Base-by-base conservation (phyloP, 2,797 vertebrate species). In the Sebastiscus albofasciatus region DNA sequence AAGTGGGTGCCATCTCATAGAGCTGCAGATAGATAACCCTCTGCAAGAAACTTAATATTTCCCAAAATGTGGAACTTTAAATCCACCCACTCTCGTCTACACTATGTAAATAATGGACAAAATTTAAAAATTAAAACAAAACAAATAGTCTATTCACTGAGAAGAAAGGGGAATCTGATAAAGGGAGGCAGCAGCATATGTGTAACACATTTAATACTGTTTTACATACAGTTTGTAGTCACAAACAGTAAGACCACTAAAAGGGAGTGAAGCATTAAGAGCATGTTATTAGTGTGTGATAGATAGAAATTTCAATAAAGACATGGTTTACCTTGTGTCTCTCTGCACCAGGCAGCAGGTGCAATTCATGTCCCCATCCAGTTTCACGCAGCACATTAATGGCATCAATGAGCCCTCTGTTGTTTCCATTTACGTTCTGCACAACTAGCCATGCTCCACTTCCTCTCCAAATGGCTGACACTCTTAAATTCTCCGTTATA, bases 371-470 rank as follows among this genome's bases (percentile, higher is more conserved):
- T 76, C 67, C 66, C 26, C 13, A 18, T 77, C 34, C 60, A 71
- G 55, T 61, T 72, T 78, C 77, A 72, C 10, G 3, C 66, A 46
- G 34, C 56, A 83, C 65, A 84, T 75, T 71, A 72, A 80, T 72
- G 66, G 29, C 55, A 76, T 85, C 61, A 69, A 83, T 88, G 78
- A 68, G 58, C 22, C 49, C 2, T 70, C 65, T 75, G 68, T 83
- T 77, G 46, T 80, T 79, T 80, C 82, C 72, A 81, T 84, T 79
- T 72, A 80, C 82, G 65, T 70, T 66, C 42, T 55, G 67, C 66
- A 75, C 67, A 73, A 58, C 18, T 46, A 60, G 26, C 80, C 65
- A 60, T 61, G 91, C 86, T 83, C 73, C 80, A 86, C 80, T 88
- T 83, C 52, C 81, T 67, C 68, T 77, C 42, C 73, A 79, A 82